A percentile compares a stretch with the other conserved stretches of the same genome.
These are phyloP conservation scores for Clarias fuscus DNA, from an alignment of 2,797 vertebrate species.

Conservation along the genomic window DNA sequence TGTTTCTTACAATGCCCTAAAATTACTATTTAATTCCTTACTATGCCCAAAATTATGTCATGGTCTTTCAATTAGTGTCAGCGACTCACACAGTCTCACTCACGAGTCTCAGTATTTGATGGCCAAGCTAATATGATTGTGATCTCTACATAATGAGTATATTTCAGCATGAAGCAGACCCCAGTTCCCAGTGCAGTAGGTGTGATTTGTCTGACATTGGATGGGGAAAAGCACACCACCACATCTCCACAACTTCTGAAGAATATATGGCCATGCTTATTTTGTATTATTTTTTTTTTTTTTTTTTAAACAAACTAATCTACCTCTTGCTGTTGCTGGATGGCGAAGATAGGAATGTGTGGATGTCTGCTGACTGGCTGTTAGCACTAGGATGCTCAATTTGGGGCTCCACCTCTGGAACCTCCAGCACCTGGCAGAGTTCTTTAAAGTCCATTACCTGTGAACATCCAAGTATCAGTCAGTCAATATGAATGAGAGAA, in stretches of 20 bases:
- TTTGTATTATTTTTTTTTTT: too few relatives aligned
- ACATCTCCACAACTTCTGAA: neutral
- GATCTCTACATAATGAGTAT: too few relatives aligned
- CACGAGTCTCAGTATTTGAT: too few relatives aligned
- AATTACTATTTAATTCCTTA: too few relatives aligned
- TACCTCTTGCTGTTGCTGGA: constrained; percentile 87
- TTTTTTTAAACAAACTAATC: constrained; percentile 17
- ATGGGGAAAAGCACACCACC: neutral
- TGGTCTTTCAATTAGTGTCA: too few relatives aligned
- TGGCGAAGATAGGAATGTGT: constrained; percentile 90
- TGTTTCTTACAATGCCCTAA: too few relatives aligned
- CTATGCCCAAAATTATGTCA: too few relatives aligned
- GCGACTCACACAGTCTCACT: too few relatives aligned
- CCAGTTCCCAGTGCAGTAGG: neutral
- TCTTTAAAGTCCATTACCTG: constrained; percentile 90
- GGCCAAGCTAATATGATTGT: too few relatives aligned
- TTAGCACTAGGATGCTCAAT: constrained; percentile 73
- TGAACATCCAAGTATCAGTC: neutral
- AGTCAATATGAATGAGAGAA: neutral
- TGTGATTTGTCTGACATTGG: neutral
- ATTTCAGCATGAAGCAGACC: too few relatives aligned
- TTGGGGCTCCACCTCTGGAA: constrained; percentile 78
- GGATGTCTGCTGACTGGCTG: constrained; percentile 75
- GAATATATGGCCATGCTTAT: neutral
- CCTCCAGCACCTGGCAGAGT: constrained; percentile 84